Conservation (phyloP, 2,113 vertebrate genomes). For the Antigone vipio region DNA sequence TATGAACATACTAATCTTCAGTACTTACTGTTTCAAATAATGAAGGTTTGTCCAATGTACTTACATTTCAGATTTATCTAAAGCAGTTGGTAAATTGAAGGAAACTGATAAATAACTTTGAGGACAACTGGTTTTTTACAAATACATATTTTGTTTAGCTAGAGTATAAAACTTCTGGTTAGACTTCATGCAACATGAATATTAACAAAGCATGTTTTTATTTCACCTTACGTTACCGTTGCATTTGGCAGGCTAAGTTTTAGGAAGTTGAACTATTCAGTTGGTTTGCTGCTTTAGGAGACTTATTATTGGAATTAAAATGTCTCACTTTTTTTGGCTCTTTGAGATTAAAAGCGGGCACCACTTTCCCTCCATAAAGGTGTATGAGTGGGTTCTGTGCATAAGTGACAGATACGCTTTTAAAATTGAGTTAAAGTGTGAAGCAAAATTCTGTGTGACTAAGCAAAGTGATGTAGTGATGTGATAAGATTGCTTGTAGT, state of each 20-base stretch:
- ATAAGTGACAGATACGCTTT: neutral
- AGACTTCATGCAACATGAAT: neutral
- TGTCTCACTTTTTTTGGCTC: neutral
- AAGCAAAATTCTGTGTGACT: conserved; percentile 4
- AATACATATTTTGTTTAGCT: neutral
- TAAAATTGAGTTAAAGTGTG: neutral
- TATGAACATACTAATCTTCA: neutral
- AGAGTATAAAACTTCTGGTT: neutral
- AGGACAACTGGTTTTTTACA: neutral
- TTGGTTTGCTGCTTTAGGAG: neutral
- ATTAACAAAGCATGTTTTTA: neutral
- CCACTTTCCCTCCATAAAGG: neutral
- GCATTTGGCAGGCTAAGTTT: neutral
- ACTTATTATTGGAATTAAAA: neutral
- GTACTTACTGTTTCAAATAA: neutral
- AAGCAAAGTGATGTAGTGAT: neutral
- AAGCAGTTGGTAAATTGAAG: neutral
- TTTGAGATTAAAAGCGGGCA: neutral
- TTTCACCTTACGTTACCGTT: neutral
- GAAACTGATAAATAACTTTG: neutral
- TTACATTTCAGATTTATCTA: neutral
- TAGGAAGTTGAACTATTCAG: neutral
- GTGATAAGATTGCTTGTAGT: neutral
- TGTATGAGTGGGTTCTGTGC: neutral
- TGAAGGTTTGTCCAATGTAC: neutral